Percentiles rank a stretch among this genome's conserved stretches.
phyloP scores from a whole-genome alignment of 1,140 invertebrate species.

The Camponotus pennsylvanicus region DNA sequence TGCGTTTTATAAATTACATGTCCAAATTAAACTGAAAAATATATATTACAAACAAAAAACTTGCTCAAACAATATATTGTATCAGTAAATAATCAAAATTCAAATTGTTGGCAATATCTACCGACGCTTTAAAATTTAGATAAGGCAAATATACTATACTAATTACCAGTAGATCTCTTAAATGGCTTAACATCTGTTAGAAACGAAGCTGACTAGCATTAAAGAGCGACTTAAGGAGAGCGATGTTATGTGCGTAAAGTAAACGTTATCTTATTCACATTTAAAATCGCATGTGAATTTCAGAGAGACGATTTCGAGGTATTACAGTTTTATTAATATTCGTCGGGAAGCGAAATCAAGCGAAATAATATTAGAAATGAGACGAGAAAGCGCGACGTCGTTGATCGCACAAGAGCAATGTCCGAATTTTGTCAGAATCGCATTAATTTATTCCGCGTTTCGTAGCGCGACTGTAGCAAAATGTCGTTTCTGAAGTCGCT shows the following conservation, averaged over 20 bases:
- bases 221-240: constrained; percentile 11
- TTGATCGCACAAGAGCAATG: constrained; percentile 31
- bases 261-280: not conserved
- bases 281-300: constrained; percentile 42
- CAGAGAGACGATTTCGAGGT: constrained; percentile 23
- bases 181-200: constrained; percentile 4
- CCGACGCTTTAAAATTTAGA: constrained; percentile 8
- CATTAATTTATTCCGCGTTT: constrained; percentile 66
- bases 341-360: constrained; percentile 25
- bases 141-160: not conserved
- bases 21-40: too few species aligned
- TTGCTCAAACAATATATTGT: too few species aligned
- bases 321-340: constrained; percentile 47
- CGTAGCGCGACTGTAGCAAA: constrained; percentile 58
- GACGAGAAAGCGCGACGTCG: constrained; percentile 5
- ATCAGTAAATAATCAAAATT: not conserved
- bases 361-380: constrained; percentile 17
- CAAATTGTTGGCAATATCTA: not conserved
- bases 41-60: not conserved
- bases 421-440: constrained; percentile 50
- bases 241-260: not conserved
- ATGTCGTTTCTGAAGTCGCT: constrained; percentile 64
- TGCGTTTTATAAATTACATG: not conserved
- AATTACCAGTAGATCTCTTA: not conserved
- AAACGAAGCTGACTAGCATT: constrained; percentile 3